phyloP scores from a whole-genome alignment of 2,888 invertebrate species.

The Protodeltote pygarga region DNA sequence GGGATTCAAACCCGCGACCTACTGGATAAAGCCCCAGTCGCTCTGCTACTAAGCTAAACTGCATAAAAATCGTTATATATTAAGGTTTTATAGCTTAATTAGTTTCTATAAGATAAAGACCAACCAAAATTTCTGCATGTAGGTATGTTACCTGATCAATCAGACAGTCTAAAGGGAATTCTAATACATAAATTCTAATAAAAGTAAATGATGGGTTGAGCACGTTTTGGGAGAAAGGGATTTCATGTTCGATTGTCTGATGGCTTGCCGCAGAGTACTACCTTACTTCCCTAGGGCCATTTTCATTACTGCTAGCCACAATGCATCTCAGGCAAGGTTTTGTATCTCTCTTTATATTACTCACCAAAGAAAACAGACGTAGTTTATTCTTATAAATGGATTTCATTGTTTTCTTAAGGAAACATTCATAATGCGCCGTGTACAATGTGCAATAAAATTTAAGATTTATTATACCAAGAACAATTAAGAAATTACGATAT shows the following conservation, averaged over 20 bases:
- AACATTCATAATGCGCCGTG: neutral
- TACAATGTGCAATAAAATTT: no score
- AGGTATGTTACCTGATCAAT: no score
- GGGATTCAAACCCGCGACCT: no score
- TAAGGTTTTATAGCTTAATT: no score
- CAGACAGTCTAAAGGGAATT: no score
- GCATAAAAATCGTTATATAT: no score
- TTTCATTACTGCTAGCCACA: constrained; percentile 27
- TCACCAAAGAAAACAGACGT: constrained; percentile 6
- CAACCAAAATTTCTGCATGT: no score
- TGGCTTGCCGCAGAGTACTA: constrained; percentile 8
- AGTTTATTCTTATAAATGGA: constrained; percentile 5
- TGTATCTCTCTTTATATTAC: constrained; percentile 23
- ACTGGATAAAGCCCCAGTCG: no score
- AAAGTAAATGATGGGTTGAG: constrained; percentile 28
- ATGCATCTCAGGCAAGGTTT: constrained; percentile 31
- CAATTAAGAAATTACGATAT: no score
- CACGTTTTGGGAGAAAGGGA: constrained; percentile 46
- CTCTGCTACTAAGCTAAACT: no score
- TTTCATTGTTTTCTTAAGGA: constrained; percentile 6
- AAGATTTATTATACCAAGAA: no score
- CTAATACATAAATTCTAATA: constrained; percentile 30
- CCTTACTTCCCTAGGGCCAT: constrained; percentile 20
- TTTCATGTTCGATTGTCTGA: constrained; percentile 39
- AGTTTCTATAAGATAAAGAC: no score